Base-by-base conservation (phyloP, 2,888 invertebrate genomes). In the Yponomeuta malinellus region DNA sequence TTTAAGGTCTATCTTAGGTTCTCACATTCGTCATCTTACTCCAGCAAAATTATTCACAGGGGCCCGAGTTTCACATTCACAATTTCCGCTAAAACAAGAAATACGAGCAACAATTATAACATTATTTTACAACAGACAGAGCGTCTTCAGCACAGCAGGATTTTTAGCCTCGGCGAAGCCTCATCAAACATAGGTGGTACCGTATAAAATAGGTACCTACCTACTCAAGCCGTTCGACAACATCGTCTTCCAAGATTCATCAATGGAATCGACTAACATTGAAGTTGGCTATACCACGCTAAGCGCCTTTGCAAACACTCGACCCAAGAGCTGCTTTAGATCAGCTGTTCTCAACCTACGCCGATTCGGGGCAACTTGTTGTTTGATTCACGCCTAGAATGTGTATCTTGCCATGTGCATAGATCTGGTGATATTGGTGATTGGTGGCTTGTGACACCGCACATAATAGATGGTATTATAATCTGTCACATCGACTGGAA, bases 261-360 rank as follows among this genome's bases (percentile, higher is more conserved):
- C 83, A 87, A 88, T 86, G 84, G 81, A 81, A 76, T 77, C 73
- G 76, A 77, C 75, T 74, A 77, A 78, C 37, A 29, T 69, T 78
- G 77, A 78, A 78, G 76, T 77, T 78, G 75, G 75, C 73, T 59
- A 69, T 70, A 33, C 48, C 77, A 78, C 73, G 78, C 79, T 77
- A 80, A 81, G 77, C 81, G 79, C 82, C 81, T 71, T 83, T 79
- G 87, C 86, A 87, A 88, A 88, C 84, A 87, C 83, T 84, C 65
- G 15, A 43, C 65, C 48, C 52, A 65, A 69, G 67, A 37, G 81
- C 83, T 82, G 84, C 77, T 43, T 43, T 43, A 43, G 8, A 8
- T 43, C 43, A 43, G 43, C 43, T 43, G 43, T 43, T 43, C 9
- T 43, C 43, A 43, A 43, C 43, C 43, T 8, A 8, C 5, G 43